phyloP scores from a whole-genome alignment of 2,113 vertebrate species.

The Notothenia rossii region DNA sequence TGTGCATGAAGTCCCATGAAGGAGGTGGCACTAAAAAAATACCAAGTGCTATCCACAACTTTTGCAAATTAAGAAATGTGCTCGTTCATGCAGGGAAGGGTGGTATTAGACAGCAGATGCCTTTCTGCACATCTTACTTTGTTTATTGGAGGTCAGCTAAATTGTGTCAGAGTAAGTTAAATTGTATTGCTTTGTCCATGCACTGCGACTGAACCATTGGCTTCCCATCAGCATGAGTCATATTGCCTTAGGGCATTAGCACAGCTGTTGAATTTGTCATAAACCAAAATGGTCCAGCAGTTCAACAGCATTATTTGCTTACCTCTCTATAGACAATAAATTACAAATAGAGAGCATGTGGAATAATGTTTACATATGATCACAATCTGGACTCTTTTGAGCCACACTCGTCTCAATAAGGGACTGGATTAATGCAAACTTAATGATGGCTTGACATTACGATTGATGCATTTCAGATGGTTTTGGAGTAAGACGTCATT shows the following conservation, averaged over 20 bases:
- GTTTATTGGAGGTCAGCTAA: too few relatives aligned
- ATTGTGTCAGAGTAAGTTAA: conserved; percentile 6
- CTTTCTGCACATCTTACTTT: too few relatives aligned
- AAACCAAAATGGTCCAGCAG: conserved; percentile 44
- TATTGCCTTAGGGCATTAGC: conserved; percentile 40
- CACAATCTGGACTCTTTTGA: conserved; percentile 41
- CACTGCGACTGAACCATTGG: conserved; percentile 43
- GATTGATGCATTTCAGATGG: conserved; percentile 38
- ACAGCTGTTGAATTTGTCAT: conserved; percentile 64
- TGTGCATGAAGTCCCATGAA: too few relatives aligned
- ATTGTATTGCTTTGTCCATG: conserved; percentile 18
- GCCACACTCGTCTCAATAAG: conserved; percentile 21
- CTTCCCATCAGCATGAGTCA: conserved; percentile 54
- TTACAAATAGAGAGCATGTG: conserved; percentile 42
- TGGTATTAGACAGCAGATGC: too few relatives aligned
- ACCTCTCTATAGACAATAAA: conserved; percentile 49
- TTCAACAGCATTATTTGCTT: conserved; percentile 41
- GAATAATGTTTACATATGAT: conserved; percentile 64
- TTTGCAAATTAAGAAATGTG: too few relatives aligned
- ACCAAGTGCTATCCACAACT: too few relatives aligned
- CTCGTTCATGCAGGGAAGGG: too few relatives aligned
- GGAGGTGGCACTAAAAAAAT: too few relatives aligned
- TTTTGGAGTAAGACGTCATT: conserved; percentile 32
- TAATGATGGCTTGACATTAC: conserved; percentile 42
- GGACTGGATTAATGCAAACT: conserved; percentile 40